Percentiles rank a stretch among this genome's conserved stretches.
Conservation (phyloP, 2,113 vertebrate species). For the Tinamus guttatus region DNA sequence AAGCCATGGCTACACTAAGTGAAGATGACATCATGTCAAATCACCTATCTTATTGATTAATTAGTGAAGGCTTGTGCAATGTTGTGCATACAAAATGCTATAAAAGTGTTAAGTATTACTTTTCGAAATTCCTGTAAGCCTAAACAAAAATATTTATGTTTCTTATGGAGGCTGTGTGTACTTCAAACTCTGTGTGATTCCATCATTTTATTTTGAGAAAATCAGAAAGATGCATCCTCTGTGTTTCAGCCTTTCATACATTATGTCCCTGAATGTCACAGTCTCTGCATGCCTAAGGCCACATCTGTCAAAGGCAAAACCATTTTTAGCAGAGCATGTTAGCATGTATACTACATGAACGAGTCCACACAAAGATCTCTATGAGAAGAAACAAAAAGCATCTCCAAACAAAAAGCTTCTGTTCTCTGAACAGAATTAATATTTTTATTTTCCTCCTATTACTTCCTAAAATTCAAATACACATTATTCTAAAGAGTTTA, state of each 20-base stretch:
- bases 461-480: not conserved
- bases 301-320: slow-evolving; percentile 21
- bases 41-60: not conserved
- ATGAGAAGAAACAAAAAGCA: not conserved
- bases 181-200: not conserved
- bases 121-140: not conserved
- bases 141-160: not conserved
- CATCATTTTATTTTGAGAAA: slow-evolving; percentile 38
- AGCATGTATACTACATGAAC: not conserved
- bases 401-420: too few relatives aligned
- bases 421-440: not conserved
- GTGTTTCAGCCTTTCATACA: slow-evolving; percentile 37
- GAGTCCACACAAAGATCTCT: not conserved
- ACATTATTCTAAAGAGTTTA: not conserved
- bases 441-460: not conserved
- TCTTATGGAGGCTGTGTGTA: not conserved
- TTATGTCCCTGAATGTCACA: slow-evolving; percentile 50
- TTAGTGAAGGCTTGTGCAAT: not conserved
- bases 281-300: not conserved
- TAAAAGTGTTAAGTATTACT: not conserved
- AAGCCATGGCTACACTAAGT: not conserved
- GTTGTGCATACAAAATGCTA: not conserved
- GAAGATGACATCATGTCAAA: not conserved
- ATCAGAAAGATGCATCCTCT: not conserved
- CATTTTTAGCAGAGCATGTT: slow-evolving; percentile 34